These are phyloP conservation scores for Heliconius nattereri DNA, from an alignment of 1,140 invertebrate genomes.

Conservation along the genomic window DNA sequence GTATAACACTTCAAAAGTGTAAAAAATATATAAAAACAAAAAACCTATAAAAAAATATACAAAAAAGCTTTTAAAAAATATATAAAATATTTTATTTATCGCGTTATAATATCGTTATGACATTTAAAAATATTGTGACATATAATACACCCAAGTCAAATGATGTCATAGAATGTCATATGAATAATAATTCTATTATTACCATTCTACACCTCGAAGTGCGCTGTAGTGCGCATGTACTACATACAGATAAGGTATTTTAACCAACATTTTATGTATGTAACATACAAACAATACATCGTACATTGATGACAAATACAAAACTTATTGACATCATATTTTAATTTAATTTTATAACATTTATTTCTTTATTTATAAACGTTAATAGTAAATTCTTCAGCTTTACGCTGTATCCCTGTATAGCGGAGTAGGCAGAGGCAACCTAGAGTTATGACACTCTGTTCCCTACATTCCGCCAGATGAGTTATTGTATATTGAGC, in stretches of 20 bases:
- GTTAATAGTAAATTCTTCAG: too few species aligned
- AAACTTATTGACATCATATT: neutral
- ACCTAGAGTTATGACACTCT: too few species aligned
- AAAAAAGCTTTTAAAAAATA: too few species aligned
- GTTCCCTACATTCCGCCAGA: too few species aligned
- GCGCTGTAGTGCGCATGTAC: neutral
- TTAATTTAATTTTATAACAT: too few species aligned
- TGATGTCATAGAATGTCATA: constrained; percentile 35
- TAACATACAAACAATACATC: neutral
- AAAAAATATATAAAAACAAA: too few species aligned
- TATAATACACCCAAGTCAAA: neutral
- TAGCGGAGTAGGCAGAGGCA: too few species aligned
- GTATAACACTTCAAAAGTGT: too few species aligned
- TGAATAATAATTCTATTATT: constrained; percentile 44
- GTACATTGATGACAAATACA: neutral
- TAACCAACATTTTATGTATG: neutral
- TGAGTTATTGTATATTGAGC: too few species aligned
- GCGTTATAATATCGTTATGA: neutral
- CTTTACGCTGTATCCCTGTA: too few species aligned
- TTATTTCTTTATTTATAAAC: too few species aligned
- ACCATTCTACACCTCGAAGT: constrained; percentile 43
- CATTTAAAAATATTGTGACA: constrained; percentile 2
- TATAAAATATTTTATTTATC: neutral
- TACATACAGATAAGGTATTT: constrained; percentile 4
- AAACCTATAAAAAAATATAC: too few species aligned